These are phyloP conservation scores for Coilia nasus DNA, from an alignment of 2,797 vertebrate species.

Conservation along the genomic window DNA sequence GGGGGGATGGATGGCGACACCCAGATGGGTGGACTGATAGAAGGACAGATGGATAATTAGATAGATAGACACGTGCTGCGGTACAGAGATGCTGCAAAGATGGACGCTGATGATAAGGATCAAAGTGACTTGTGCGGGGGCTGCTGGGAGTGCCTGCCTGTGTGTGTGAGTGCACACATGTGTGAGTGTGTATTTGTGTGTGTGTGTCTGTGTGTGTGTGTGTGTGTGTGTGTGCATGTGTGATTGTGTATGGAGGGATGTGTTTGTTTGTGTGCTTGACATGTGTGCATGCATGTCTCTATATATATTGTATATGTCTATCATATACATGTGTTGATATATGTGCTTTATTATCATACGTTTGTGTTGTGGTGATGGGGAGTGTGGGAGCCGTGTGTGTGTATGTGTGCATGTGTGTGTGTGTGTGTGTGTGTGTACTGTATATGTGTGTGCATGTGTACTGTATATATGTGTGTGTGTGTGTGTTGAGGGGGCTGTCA, in stretches of 20 bases:
- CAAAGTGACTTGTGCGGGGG: slow-evolving; percentile 53
- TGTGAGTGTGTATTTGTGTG: neutral
- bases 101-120: slow-evolving; percentile 31
- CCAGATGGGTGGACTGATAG: slow-evolving; percentile 52
- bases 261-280: too few species aligned
- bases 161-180: neutral
- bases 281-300: too few species aligned
- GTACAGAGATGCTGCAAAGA: slow-evolving; percentile 40
- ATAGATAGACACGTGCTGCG: slow-evolving; percentile 50
- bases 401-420: neutral
- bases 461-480: neutral
- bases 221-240: neutral
- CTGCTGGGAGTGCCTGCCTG: slow-evolving; percentile 28
- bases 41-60: slow-evolving; percentile 56
- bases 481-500: slow-evolving; percentile 41
- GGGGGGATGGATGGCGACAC: slow-evolving; percentile 32
- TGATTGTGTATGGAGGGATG: too few species aligned
- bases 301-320: too few species aligned
- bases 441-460: neutral
- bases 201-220: neutral
- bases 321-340: too few species aligned
- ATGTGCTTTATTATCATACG: too few species aligned
- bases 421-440: neutral
- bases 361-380: too few species aligned
- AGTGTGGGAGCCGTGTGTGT: neutral